Base-by-base conservation (phyloP, 1,140 invertebrate species). In the Hycleus cichorii region DNA sequence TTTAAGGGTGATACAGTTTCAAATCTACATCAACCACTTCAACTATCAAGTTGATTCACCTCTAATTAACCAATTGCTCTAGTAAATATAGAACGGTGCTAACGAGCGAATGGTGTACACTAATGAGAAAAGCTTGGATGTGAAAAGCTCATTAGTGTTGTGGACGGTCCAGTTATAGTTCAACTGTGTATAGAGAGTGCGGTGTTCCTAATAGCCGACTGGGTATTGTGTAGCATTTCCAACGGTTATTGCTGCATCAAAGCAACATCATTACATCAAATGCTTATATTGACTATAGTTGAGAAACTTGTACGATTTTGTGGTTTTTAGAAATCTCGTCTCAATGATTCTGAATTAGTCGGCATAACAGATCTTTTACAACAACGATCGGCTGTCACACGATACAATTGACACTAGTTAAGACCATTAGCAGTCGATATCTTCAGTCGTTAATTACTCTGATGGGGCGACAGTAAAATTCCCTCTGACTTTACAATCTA, bases 371-470 rank as follows among this genome's bases (percentile, higher is more conserved):
- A 18, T 18, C 18, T 18, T 18, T 18, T 18, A 18, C 18, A 18
- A 18, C 18, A 18, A 18, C 18, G 18, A 18, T 18, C 18, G 39
- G 38, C 18, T 43, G 47, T 42, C 47, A 52, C 39, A 51, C 26
- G 39, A 52, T 25, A 58, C 57, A 58, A 58, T 58, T 50, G 49
- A 52, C 39, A 44, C 26, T 47, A 42, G 45, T 58, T 58, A 58
- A 38, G 40, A 25, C 42, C 57, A 53, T 58, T 52, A 58, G 27
- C 32, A 7, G 4, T 32, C 32, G 48, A 57, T 57, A 46, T 39
- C 56, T 47, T 7, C 32, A 4, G 39, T 46, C 25, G 43, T 52
- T 58, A 58, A 52, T 58, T 52, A 48, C 48, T 32, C 7, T 12
- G 27, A 10, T 39, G 44, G 25, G 43, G 42, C 46, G 51, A 53